Evolutionary conservation across 2,888 invertebrate genomes (phyloP).

Genomic region (Taphrorychus bicolor): DNA sequence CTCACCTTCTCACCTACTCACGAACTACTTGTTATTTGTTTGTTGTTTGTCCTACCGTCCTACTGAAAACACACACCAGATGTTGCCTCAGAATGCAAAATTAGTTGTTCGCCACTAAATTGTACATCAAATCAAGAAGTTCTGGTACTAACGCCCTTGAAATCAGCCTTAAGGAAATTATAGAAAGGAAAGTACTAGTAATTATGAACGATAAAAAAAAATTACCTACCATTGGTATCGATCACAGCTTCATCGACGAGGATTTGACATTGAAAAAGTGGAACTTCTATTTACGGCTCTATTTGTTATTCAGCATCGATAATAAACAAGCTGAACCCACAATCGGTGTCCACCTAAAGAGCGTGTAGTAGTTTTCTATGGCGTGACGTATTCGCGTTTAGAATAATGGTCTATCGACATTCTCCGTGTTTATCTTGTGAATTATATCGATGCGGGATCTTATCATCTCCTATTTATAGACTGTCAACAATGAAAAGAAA

Average conservation of each 20-base stretch:
- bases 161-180: background rate
- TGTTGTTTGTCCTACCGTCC: background rate
- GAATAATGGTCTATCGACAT: background rate
- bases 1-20: background rate
- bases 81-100: too few species aligned
- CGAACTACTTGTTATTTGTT: background rate
- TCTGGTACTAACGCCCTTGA: background rate
- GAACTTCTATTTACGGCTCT: conserved; percentile 28
- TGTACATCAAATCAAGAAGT: background rate
- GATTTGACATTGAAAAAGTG: conserved; percentile 33
- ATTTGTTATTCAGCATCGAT: conserved; percentile 26
- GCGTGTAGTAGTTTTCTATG: background rate
- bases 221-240: background rate
- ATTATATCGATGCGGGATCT: background rate
- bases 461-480: conserved; percentile 2
- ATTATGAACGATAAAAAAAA: too few species aligned
- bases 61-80: background rate
- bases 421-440: background rate
- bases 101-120: too few species aligned
- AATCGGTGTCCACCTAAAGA: background rate
- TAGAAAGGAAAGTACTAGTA: background rate
- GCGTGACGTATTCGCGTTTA: background rate
- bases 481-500: background rate
- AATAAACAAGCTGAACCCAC: conserved; percentile 28
- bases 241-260: background rate